A percentile compares a stretch with the other conserved stretches of the same genome.
Conservation (phyloP, 2,888 invertebrate genomes). For the Escarpia spicata region DNA sequence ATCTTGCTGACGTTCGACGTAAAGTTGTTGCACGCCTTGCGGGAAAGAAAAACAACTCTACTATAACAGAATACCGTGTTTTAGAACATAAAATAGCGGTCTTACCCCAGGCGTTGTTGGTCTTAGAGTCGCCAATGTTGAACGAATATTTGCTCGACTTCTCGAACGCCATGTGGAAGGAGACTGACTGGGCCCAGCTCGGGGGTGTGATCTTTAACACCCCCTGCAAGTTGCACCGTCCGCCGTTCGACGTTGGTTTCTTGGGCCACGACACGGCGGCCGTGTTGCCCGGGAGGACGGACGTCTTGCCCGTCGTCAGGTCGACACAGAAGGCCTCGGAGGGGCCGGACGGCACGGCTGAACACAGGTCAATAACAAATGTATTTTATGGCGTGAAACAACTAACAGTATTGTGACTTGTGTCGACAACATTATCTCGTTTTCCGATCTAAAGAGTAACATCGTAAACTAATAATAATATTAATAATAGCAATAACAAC, state of each 20-base stretch:
- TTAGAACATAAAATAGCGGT: not conserved
- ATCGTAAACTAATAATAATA: no score
- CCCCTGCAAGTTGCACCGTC: not conserved
- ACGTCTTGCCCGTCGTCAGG: not conserved
- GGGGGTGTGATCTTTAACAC: not conserved
- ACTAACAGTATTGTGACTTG: not conserved
- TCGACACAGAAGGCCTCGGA: not conserved
- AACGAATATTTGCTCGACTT: not conserved
- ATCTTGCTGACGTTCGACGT: no score
- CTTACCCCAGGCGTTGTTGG: constrained; percentile 6
- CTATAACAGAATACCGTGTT: no score
- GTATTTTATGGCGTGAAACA: not conserved
- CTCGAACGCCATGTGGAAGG: constrained; percentile 3
- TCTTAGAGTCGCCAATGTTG: not conserved
- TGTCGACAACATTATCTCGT: no score
- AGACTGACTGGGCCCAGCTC: not conserved
- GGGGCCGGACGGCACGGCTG: not conserved
- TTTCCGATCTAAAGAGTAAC: no score
- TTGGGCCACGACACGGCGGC: not conserved
- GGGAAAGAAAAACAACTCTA: no score
- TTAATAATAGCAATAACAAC: no score
- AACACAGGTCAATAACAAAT: not conserved
- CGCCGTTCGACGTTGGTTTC: not conserved
- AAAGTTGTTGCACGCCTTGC: no score
- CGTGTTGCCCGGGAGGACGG: not conserved